phyloP scores from a whole-genome alignment of 2,113 vertebrate genomes.

The Crotophaga sulcirostris region DNA sequence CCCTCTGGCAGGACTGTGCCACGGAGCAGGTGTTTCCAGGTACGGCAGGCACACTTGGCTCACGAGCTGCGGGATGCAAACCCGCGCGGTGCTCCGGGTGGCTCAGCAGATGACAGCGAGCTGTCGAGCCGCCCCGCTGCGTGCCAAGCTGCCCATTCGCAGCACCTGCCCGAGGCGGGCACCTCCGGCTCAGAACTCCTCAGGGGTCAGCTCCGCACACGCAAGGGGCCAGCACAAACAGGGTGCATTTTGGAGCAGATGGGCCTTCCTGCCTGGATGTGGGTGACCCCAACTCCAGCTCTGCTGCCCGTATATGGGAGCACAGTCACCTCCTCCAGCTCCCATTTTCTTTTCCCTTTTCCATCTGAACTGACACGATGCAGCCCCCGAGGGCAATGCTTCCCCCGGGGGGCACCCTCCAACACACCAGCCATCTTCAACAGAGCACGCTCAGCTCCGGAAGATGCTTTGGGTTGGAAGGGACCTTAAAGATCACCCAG shows the following conservation, averaged over 20 bases:
- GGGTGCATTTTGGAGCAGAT: rapidly evolving
- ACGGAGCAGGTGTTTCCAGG: not conserved
- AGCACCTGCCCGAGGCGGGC: rapidly evolving
- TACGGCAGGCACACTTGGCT: rapidly evolving
- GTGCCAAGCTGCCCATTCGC: rapidly evolving
- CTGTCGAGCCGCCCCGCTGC: rapidly evolving
- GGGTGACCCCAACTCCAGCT: no score
- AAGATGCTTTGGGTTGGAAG: no score
- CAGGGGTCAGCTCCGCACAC: rapidly evolving
- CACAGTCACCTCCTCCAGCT: rapidly evolving
- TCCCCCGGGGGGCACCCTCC: rapidly evolving
- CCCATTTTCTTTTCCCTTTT: no score
- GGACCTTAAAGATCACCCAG: no score
- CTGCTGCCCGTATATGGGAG: not conserved
- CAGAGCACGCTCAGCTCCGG: not conserved
- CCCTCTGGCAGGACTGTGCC: rapidly evolving
- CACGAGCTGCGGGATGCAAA: not conserved
- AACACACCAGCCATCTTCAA: rapidly evolving
- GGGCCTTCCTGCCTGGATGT: rapidly evolving
- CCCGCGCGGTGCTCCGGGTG: not conserved
- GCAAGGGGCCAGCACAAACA: rapidly evolving
- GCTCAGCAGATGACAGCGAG: rapidly evolving
- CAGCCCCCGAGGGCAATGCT: rapidly evolving
- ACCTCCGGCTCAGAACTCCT: not conserved
- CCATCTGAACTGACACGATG: rapidly evolving